phyloP scores from a whole-genome alignment of 1,140 invertebrate species.

The Mya arenaria region DNA sequence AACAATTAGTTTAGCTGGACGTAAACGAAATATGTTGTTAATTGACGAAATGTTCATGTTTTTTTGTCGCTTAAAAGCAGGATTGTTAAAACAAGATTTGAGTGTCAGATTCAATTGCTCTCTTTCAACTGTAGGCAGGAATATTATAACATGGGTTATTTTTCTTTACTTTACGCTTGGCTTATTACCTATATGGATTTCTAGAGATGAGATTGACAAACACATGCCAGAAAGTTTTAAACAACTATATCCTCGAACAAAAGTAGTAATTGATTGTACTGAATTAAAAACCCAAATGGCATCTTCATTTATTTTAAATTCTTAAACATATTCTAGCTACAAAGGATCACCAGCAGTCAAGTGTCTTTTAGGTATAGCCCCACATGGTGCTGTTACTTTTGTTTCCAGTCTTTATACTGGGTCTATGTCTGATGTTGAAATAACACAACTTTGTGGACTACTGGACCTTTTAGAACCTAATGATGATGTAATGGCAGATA shows the following conservation, averaged over 20 bases:
- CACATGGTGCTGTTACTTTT: slow-evolving; percentile 55
- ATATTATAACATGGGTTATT: slow-evolving; percentile 62
- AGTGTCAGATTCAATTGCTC: slow-evolving; percentile 51
- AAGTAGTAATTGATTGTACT: slow-evolving; percentile 52
- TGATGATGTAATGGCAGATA: slow-evolving; percentile 52
- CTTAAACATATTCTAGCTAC: slow-evolving; percentile 49
- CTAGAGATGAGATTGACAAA: slow-evolving; percentile 69
- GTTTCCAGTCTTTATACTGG: slow-evolving; percentile 47
- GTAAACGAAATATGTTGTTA: slow-evolving; percentile 18
- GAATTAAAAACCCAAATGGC: slow-evolving; percentile 49
- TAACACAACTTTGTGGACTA: slow-evolving; percentile 38
- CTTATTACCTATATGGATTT: slow-evolving; percentile 38
- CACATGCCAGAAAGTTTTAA: slow-evolving; percentile 82
- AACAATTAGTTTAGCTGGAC: slow-evolving; percentile 13
- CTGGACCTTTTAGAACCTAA: slow-evolving; percentile 41
- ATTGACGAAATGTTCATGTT: slow-evolving; percentile 62
- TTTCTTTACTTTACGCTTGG: slow-evolving; percentile 54
- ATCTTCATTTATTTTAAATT: slow-evolving; percentile 31
- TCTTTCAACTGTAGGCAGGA: slow-evolving; percentile 46
- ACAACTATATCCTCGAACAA: slow-evolving; percentile 19
- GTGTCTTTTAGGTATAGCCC: slow-evolving; percentile 55
- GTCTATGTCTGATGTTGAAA: slow-evolving; percentile 53
- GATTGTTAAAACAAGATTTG: slow-evolving; percentile 44
- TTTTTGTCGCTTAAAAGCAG: slow-evolving; percentile 51
- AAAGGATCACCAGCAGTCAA: slow-evolving; percentile 57